Conservation (phyloP, 1,140 invertebrate species). For the Palaemon carinicauda region DNA sequence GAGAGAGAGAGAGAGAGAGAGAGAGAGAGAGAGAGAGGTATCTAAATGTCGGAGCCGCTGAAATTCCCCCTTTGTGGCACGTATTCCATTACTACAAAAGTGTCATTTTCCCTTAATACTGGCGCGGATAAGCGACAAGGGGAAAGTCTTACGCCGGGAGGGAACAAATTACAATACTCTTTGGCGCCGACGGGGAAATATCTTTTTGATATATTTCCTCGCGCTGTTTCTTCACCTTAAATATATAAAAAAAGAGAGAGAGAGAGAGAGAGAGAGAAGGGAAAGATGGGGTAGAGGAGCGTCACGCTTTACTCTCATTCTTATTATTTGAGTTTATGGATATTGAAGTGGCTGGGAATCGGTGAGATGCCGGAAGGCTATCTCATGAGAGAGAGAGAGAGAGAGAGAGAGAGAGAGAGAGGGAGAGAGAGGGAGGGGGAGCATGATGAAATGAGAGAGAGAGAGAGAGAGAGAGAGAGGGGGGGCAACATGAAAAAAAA, state of each 20-base stretch:
- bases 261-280: background rate
- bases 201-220: too few species aligned
- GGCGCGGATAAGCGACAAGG: background rate
- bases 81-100: constrained; percentile 11
- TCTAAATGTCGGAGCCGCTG: too few species aligned
- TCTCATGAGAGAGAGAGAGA: too few species aligned
- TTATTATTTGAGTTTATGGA: too few species aligned
- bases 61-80: background rate
- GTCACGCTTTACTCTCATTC: too few species aligned
- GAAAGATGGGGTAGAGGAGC: background rate
- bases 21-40: too few species aligned
- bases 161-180: too few species aligned
- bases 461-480: background rate
- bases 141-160: too few species aligned
- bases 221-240: background rate
- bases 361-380: too few species aligned
- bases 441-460: background rate
- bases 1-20: too few species aligned
- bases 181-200: too few species aligned
- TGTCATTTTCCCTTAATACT: background rate
- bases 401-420: background rate
- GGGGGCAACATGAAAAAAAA: too few species aligned
- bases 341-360: background rate
- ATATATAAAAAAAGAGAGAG: background rate
- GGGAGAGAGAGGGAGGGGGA: background rate